Conservation (phyloP, 2,888 invertebrate species). For the Miltochrista miniata region DNA sequence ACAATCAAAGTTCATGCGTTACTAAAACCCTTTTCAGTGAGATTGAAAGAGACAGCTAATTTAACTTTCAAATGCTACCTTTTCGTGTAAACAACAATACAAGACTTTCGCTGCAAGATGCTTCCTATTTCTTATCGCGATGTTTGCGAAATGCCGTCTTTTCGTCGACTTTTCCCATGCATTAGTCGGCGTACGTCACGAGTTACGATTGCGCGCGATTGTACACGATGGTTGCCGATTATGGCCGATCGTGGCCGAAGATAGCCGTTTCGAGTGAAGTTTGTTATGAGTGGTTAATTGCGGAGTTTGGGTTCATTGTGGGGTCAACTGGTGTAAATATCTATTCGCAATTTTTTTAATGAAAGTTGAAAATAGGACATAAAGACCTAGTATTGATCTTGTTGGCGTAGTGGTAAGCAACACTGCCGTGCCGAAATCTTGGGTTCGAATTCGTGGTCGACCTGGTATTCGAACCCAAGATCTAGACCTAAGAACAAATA, state of each 20-base stretch:
- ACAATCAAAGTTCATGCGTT: too few species aligned
- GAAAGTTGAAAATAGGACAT: too few species aligned
- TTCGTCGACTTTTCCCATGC: constrained; percentile 51
- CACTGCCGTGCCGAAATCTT: too few species aligned
- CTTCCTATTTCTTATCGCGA: constrained; percentile 45
- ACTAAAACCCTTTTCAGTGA: background rate
- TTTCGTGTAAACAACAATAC: constrained; percentile 4
- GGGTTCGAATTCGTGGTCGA: too few species aligned
- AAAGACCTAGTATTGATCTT: too few species aligned
- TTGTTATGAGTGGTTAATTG: constrained; percentile 27
- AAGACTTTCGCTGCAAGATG: constrained; percentile 21
- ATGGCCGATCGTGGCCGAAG: constrained; percentile 35
- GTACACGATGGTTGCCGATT: constrained; percentile 34
- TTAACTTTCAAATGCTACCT: constrained; percentile 3
- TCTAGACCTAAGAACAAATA: too few species aligned
- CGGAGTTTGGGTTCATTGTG: background rate
- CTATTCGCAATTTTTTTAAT: background rate
- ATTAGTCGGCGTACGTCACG: constrained; percentile 49
- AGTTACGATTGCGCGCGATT: constrained; percentile 43
- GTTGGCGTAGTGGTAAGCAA: too few species aligned
- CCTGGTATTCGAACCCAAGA: too few species aligned
- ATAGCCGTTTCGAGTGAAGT: constrained; percentile 13
- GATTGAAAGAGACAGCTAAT: background rate
- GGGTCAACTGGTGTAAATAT: background rate
- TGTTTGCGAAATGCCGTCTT: constrained; percentile 44